These are phyloP conservation scores for Heloderma charlesbogerti DNA, from an alignment of 2,113 vertebrate species.

Conservation along the genomic window DNA sequence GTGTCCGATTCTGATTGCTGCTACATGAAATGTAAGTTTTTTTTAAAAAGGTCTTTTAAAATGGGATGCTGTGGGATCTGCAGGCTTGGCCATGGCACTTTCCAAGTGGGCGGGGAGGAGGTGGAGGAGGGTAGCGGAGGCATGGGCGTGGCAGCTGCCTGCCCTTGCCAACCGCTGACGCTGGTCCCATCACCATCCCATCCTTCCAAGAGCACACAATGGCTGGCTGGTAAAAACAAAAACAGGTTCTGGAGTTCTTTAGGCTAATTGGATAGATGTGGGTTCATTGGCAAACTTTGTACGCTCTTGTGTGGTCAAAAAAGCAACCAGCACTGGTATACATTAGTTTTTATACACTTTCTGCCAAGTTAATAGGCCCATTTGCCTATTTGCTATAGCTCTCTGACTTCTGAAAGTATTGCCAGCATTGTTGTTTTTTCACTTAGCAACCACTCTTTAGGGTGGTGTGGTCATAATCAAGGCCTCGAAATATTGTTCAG, in stretches of 20 bases:
- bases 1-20: too few relatives aligned
- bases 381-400: neutral
- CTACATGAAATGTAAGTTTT: too few relatives aligned
- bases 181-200: too few relatives aligned
- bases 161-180: too few relatives aligned
- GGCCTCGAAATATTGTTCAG: conserved; percentile 11
- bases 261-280: neutral
- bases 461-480: conserved; percentile 4
- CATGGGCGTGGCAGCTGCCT: too few relatives aligned
- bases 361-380: conserved; percentile 2
- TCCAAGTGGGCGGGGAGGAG: too few relatives aligned
- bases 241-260: neutral
- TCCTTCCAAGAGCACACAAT: neutral
- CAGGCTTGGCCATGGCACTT: too few relatives aligned
- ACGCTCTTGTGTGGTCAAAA: neutral
- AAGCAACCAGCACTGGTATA: neutral
- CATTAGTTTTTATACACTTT: neutral
- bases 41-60: too few relatives aligned
- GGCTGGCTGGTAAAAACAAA: conserved; percentile 1
- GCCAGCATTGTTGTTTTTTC: conserved; percentile 29
- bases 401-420: neutral
- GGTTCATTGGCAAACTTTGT: neutral
- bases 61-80: too few relatives aligned
- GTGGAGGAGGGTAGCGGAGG: too few relatives aligned
- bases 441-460: conserved; percentile 36